Conservation (phyloP, 2,113 vertebrate genomes). For the Macquaria ambigua region DNA sequence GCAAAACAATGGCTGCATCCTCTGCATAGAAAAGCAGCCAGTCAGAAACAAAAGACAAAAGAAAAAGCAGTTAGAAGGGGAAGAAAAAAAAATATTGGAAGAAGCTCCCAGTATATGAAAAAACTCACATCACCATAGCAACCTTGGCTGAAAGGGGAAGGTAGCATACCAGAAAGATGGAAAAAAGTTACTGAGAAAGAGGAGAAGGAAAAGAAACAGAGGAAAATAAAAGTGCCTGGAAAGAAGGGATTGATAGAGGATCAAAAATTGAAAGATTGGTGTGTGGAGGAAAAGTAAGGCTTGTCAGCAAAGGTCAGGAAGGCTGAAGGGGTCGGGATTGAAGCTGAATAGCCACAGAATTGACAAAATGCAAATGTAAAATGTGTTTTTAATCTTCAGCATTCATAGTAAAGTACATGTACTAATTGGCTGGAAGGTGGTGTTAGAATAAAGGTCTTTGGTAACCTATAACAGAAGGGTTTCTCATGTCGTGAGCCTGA, state of each 20-base stretch:
- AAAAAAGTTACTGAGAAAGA: slow-evolving; percentile 58
- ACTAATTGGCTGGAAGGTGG: too few species aligned
- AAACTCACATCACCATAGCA: slow-evolving; percentile 77
- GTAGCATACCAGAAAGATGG: slow-evolving; percentile 73
- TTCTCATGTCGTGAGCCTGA: neutral
- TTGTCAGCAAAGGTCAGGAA: neutral
- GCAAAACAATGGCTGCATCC: slow-evolving; percentile 64
- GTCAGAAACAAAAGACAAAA: slow-evolving; percentile 56
- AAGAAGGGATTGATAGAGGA: slow-evolving; percentile 31
- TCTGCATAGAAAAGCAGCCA: slow-evolving; percentile 42
- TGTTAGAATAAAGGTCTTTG: neutral
- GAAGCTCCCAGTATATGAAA: slow-evolving; percentile 65
- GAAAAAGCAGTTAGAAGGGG: slow-evolving; percentile 41
- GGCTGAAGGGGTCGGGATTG: neutral
- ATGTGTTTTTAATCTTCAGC: neutral
- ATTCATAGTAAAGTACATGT: neutral
- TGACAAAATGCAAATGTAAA: too few species aligned
- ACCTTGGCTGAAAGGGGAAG: slow-evolving; percentile 72
- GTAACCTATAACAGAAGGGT: neutral
- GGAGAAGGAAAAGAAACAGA: slow-evolving; percentile 28
- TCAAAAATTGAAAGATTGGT: slow-evolving; percentile 15
- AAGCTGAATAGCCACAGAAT: neutral
- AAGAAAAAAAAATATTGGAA: slow-evolving; percentile 64
- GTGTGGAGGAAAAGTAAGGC: neutral
- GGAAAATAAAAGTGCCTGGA: slow-evolving; percentile 8